Evolutionary conservation across 2,797 vertebrate genomes (phyloP), one percentile per base, ranked within the genome.

Genomic region (Xiphorhynchus erythropygius): DNA sequence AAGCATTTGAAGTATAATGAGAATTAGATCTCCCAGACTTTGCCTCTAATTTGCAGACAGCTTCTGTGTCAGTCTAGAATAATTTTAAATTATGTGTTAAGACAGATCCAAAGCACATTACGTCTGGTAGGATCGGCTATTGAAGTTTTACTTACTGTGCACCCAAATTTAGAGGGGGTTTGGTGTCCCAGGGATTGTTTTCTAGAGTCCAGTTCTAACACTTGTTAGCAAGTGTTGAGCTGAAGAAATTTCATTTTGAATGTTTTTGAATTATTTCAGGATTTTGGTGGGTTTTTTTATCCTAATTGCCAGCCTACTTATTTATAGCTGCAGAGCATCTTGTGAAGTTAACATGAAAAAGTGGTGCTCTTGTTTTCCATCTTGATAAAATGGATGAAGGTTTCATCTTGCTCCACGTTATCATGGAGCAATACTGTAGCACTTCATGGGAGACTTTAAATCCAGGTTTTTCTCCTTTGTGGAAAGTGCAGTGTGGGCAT

Each of bases 361-460:
- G 60, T 11, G 27, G n/a, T 86, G 83, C 69, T 67, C 74, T 84
- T 33, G 2, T 79, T 88, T 75, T 62, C 30, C 13, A 15, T 49
- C 18, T 62, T 60, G 22, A 53, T 71, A 60, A 84, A 90, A 55
- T 13, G 13, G 52, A 14, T 25, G 7, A 52, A 71, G 33, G 53
- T 93, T 96, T 96, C 57, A 67, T 97, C 93, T 95, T 96, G 82
- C 87, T 95, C 85, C 90, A 47, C 30, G 15, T 84, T 90, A 53
- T 94, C 59, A 32, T 92, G 77, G 85, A 95, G 93, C 81, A 95
- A 82, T 85, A 53, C 9, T 90, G 75, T 57, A 59, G 71, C 60
- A 69, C 70, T 32, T 79, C 63, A 39, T 74, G 64, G 52, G n/a
- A 79, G 62, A 71, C 57, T 25, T 60, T 6, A 74, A 69, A 35